phyloP scores from a whole-genome alignment of 1,140 invertebrate species.

The Lucilia cuprina region DNA sequence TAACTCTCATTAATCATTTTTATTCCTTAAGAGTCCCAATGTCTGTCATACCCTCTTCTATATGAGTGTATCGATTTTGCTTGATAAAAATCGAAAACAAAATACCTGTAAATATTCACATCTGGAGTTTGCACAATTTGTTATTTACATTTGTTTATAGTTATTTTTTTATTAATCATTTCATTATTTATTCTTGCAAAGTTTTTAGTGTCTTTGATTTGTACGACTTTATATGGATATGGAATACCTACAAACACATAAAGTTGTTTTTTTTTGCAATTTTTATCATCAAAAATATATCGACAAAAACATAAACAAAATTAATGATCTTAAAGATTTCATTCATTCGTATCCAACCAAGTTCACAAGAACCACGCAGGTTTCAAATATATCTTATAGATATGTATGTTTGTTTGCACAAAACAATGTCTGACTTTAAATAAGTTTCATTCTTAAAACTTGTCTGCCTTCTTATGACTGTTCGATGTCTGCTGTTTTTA shows the following conservation, averaged over 20 bases:
- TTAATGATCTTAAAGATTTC: slow-evolving; percentile 23
- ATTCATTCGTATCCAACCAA: not conserved
- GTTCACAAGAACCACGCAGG: too few species aligned
- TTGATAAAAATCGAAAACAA: not conserved
- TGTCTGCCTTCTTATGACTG: too few species aligned
- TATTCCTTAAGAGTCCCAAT: not conserved
- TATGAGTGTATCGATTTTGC: too few species aligned
- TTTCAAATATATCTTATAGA: not conserved
- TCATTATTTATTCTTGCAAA: not conserved
- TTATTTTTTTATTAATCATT: not conserved
- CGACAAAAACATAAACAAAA: slow-evolving; percentile 21
- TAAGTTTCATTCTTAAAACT: not conserved
- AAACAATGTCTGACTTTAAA: not conserved
- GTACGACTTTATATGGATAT: too few species aligned
- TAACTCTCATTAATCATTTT: too few species aligned
- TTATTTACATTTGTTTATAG: slow-evolving; percentile 7
- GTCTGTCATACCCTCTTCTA: not conserved
- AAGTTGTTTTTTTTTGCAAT: not conserved
- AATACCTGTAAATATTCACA: slow-evolving; percentile 19
- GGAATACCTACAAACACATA: too few species aligned
- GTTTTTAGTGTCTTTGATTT: not conserved
- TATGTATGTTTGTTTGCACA: not conserved
- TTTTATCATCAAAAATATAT: slow-evolving; percentile 17
- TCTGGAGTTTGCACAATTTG: slow-evolving; percentile 25
- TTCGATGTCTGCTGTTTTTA: not conserved